Evolutionary conservation across 2,797 vertebrate species (phyloP), one percentile per base, ranked within the genome.

Genomic region (Phrynocephalus vlangalii): DNA sequence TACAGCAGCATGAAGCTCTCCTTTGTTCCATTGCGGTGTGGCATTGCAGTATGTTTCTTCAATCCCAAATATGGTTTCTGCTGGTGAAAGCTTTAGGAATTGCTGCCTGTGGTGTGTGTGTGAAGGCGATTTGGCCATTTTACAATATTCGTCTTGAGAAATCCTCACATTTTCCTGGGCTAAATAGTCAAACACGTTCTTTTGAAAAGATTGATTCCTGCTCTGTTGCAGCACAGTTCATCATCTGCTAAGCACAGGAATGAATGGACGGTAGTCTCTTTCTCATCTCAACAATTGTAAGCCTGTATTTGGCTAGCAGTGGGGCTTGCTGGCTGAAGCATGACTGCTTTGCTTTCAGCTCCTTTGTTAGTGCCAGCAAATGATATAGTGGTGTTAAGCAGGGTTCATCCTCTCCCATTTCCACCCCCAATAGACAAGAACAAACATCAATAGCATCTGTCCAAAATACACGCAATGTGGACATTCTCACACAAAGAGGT

Each of bases 321-420:
- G 87, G 86, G 71, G 88, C 89, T 90, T 93, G 91, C 56, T 93
- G 84, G 85, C 84, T 87, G 88, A 91, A 86, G 92, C 93, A 92
- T 95, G 93, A 86, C 89, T 94, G 93, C 90, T 96, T 94, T 86
- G 87, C 92, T 91, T 95, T 95, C 8, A 7, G 89, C 95, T 94
- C 94, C 87, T 94, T 95, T 95, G 92, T 91, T 93, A 88, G 90
- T 94, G 93, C 92, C 94, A 94, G 92, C 86, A 94, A 95, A 94
- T 91, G 94, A 94, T 92, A 92, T 11, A 0, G 89, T 96, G 93
- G 94, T 82, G 89, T 92, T 94, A 91, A 91, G 85, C 93, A 89
- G 89, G 86, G 89, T 87, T 91, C 38, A 44, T 44, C 90, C 94
- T 91, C 88, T 86, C 85, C 88, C 52, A 56, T 94, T 91, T 88